Conservation (phyloP, 2,113 vertebrate species). For the Polypterus bichir region DNA sequence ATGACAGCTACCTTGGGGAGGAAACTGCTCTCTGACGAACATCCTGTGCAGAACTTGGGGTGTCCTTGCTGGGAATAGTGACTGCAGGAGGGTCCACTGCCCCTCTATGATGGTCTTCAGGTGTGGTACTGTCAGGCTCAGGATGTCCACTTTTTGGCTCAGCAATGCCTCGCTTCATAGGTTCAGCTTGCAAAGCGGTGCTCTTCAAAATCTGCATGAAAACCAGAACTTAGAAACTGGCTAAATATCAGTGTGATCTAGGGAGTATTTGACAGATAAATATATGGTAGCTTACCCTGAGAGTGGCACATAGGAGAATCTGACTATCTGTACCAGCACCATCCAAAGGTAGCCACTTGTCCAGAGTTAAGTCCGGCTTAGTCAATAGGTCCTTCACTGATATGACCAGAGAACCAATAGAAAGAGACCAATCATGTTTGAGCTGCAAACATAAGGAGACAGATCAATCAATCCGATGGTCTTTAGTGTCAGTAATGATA, state of each 20-base stretch:
- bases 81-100: conserved; percentile 20
- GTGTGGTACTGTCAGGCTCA: background rate
- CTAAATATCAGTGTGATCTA: too few relatives aligned
- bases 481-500: too few relatives aligned
- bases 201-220: too few relatives aligned
- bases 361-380: conserved; percentile 52
- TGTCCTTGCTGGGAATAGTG: conserved; percentile 27
- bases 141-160: too few relatives aligned
- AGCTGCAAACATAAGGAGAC: conserved; percentile 33
- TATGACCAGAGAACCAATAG: conserved; percentile 54
- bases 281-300: conserved; percentile 51
- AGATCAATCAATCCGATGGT: too few relatives aligned
- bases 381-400: conserved; percentile 57
- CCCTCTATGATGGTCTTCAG: conserved; percentile 10
- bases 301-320: conserved; percentile 60
- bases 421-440: conserved; percentile 50
- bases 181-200: too few relatives aligned
- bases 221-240: too few relatives aligned
- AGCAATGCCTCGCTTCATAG: too few relatives aligned
- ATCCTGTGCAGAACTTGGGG: conserved; percentile 27
- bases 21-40: conserved; percentile 35
- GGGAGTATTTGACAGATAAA: too few relatives aligned
- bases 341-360: conserved; percentile 62
- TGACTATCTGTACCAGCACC: conserved; percentile 56
- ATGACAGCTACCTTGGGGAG: conserved; percentile 7